phyloP scores from a whole-genome alignment of 1,140 invertebrate genomes.

The Pinna nobilis region DNA sequence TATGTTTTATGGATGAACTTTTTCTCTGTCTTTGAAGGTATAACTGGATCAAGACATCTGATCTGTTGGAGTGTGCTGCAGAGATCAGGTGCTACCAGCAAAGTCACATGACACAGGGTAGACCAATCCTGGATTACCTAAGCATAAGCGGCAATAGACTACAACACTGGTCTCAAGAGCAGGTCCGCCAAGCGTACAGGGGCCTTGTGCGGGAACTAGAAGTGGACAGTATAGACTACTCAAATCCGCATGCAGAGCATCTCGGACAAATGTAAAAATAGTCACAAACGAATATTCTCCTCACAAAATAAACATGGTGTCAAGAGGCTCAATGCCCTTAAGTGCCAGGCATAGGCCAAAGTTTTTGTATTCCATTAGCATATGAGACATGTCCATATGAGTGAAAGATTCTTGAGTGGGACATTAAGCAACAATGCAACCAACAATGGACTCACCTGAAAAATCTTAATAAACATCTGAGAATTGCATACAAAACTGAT shows the following conservation, averaged over 20 bases:
- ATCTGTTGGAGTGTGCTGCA: conserved; percentile 18
- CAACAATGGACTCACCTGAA: too few species aligned
- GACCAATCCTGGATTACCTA: conserved; percentile 2
- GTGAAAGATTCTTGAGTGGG: too few species aligned
- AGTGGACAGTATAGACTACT: conserved; percentile 22
- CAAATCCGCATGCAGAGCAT: conserved; percentile 22
- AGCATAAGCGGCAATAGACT: conserved; percentile 20
- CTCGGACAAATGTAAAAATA: conserved; percentile 23
- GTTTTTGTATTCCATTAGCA: too few species aligned
- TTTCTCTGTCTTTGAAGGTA: not conserved
- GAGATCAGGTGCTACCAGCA: not conserved
- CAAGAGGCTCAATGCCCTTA: too few species aligned
- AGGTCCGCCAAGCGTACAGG: conserved; percentile 3
- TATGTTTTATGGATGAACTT: not conserved
- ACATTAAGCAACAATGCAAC: too few species aligned
- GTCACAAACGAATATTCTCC: too few species aligned
- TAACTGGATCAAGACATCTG: conserved; percentile 28
- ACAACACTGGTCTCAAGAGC: conserved; percentile 8
- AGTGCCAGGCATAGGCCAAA: too few species aligned
- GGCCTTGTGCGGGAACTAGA: conserved; percentile 14
- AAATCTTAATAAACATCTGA: too few species aligned
- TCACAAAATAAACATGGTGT: too few species aligned
- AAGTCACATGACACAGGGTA: not conserved
- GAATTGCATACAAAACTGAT: too few species aligned
- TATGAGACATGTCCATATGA: too few species aligned